A percentile compares a stretch with the other conserved stretches of the same genome.
Evolutionary conservation across 2,113 vertebrate genomes (phyloP).

Genomic region (Riparia riparia): DNA sequence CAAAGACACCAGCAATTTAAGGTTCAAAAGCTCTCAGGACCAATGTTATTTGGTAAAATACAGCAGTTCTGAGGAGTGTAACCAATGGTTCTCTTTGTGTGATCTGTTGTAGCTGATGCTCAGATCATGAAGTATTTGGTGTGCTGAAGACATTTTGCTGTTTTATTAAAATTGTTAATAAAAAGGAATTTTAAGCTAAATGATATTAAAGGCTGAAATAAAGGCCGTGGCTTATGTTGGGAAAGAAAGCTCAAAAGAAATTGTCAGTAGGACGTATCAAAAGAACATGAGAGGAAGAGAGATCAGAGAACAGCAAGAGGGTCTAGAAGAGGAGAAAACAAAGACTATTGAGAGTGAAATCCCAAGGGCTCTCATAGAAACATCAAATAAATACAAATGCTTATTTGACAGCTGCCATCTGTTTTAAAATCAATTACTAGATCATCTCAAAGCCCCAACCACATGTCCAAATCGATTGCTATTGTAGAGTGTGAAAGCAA

Average conservation of each 20-base stretch:
- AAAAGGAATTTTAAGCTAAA: constrained; percentile 34
- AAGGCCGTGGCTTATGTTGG: background rate
- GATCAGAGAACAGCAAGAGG: constrained; percentile 47
- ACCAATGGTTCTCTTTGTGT: background rate
- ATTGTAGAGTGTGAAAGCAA: background rate
- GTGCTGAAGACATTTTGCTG: background rate
- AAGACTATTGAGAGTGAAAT: constrained; percentile 37
- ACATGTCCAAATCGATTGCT: background rate
- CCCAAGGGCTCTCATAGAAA: constrained; percentile 47
- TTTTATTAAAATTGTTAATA: constrained; percentile 12
- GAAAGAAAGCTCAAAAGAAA: constrained; percentile 45
- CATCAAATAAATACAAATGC: constrained; percentile 62
- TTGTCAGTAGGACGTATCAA: constrained; percentile 44
- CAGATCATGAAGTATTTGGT: background rate
- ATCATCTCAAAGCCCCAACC: constrained; percentile 26
- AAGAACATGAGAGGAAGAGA: constrained; percentile 45
- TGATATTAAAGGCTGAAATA: constrained; percentile 15
- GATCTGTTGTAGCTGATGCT: background rate
- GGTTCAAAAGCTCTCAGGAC: background rate
- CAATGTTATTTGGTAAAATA: background rate
- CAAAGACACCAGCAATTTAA: background rate
- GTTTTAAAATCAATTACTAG: constrained; percentile 63
- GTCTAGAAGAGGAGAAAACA: constrained; percentile 48
- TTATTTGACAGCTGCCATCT: constrained; percentile 66
- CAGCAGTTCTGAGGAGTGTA: background rate